Evolutionary conservation across 2,113 vertebrate genomes (phyloP).

Genomic region (Cervus canadensis): DNA sequence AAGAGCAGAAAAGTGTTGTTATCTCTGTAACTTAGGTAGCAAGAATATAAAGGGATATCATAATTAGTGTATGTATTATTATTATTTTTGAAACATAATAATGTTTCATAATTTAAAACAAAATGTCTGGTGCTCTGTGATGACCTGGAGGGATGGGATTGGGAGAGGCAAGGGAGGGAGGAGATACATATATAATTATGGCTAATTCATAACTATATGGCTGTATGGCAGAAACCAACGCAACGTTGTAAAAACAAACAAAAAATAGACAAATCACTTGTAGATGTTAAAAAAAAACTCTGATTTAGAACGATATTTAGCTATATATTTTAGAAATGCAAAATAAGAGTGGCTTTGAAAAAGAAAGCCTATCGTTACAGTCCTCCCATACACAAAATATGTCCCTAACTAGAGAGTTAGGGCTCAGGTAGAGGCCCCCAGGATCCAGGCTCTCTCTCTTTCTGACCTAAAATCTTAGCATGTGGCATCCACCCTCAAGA

Average conservation of each 20-base stretch:
- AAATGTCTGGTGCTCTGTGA: not conserved
- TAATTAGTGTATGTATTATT: not conserved
- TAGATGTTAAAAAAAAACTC: not conserved
- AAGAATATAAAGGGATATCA: not conserved
- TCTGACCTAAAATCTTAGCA: not conserved
- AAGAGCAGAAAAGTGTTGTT: not conserved
- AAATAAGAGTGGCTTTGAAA: not conserved
- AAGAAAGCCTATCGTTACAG: not conserved
- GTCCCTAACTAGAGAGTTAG: not conserved
- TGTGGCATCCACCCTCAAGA: not conserved
- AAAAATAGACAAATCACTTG: not conserved
- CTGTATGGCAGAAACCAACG: not conserved
- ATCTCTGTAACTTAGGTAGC: not conserved
- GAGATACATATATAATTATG: not conserved
- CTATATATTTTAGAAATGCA: not conserved
- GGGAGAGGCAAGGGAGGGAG: not conserved
- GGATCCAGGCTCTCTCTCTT: not conserved
- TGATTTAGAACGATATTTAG: not conserved
- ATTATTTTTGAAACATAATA: constrained; percentile 1
- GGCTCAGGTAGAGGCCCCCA: not conserved
- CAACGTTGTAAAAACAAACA: not conserved
- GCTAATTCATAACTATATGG: not conserved
- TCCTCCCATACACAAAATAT: not conserved
- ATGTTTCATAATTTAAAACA: not conserved
- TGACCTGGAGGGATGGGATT: not conserved